Evolutionary conservation across 2,888 invertebrate species (phyloP).

Genomic region (Tubulanus polymorphus): DNA sequence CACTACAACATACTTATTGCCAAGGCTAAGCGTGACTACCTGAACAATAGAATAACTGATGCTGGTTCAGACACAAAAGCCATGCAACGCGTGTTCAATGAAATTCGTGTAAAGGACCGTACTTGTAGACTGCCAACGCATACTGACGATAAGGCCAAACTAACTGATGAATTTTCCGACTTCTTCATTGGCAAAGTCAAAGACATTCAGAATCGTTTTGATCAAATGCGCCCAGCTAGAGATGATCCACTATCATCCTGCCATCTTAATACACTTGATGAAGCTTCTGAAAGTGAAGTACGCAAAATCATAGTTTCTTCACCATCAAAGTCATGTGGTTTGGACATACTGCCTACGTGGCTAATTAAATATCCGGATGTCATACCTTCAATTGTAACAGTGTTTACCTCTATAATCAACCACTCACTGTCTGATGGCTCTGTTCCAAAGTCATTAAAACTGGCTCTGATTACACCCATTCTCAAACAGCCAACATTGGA

Average conservation of each 20-base stretch:
- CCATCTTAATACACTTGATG: background rate
- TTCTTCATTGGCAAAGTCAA: background rate
- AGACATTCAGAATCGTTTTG: background rate
- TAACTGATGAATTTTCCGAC: background rate
- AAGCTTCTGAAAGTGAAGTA: background rate
- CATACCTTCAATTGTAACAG: background rate
- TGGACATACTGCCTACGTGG: background rate
- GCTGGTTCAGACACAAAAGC: background rate
- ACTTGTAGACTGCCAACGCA: too few species aligned
- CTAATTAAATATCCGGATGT: background rate
- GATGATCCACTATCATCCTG: too few species aligned
- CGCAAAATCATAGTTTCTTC: background rate
- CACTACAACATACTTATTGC: background rate
- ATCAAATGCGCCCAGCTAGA: too few species aligned
- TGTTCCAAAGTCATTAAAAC: constrained; percentile 3
- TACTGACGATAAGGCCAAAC: background rate
- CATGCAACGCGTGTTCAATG: background rate
- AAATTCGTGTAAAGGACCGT: too few species aligned
- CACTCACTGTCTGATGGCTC: background rate
- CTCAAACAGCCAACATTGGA: constrained; percentile 10
- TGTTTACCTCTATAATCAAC: background rate
- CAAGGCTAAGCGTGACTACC: background rate
- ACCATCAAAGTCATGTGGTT: background rate
- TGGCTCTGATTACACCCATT: constrained; percentile 10
- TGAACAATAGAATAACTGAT: background rate